These are phyloP conservation scores for Stichodactyla helianthus DNA, from an alignment of 64 coral and sea anemone genomes.

Conservation along the genomic window DNA sequence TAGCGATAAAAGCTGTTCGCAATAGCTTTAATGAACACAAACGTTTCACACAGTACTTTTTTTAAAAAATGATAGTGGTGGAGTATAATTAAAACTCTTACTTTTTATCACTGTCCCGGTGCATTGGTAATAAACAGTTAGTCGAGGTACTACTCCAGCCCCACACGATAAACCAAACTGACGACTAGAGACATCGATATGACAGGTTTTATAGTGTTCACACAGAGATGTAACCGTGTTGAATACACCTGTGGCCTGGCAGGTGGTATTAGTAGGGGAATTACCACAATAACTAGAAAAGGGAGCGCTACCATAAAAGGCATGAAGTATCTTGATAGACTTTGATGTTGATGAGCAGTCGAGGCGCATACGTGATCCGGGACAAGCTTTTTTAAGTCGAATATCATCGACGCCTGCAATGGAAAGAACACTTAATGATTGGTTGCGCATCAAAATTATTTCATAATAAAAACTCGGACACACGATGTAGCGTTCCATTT, in stretches of 20 bases:
- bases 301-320: constrained; percentile 47
- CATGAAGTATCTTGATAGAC: constrained; percentile 73
- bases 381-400: constrained; percentile 17
- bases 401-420: constrained; percentile 38
- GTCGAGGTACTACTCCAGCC: constrained; percentile 1
- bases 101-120: constrained; percentile 66
- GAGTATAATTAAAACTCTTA: constrained; percentile 8
- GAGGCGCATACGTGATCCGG: constrained; percentile 21
- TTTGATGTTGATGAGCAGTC: constrained; percentile 32
- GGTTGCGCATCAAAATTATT: not conserved
- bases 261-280: constrained; percentile 22
- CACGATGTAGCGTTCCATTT: too few species aligned
- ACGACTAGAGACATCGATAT: constrained; percentile 27
- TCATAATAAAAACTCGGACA: too few species aligned
- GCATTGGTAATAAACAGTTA: constrained; percentile 83
- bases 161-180: constrained; percentile 48
- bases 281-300: constrained; percentile 26
- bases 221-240: constrained; percentile 43
- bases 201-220: constrained; percentile 56
- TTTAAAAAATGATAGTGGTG: too few species aligned
- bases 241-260: constrained; percentile 32
- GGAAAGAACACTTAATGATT: not conserved
- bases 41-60: too few species aligned
- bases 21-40: too few species aligned
- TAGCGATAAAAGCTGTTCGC: too few species aligned